Base-by-base conservation (phyloP, 2,888 invertebrate genomes). In the Cephus pulcher region DNA sequence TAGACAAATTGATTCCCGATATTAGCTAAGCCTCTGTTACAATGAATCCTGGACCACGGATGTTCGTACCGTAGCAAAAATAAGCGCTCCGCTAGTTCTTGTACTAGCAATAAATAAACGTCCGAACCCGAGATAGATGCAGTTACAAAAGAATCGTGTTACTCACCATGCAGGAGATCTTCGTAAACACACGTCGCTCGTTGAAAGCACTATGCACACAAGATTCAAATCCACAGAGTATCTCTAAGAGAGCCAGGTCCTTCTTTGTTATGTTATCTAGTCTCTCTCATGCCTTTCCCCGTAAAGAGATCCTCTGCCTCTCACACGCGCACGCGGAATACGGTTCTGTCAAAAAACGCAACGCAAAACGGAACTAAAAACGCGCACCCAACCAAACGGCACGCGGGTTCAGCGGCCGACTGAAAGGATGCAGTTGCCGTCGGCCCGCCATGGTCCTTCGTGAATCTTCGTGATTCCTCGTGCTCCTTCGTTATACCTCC, bases 331-430 rank as follows among this genome's bases (percentile, higher is more conserved):
- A 71, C 71, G 71, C 71, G 71, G 71, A 12, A 71, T 33, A 34
- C 71, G 71, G 71, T 71, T 32, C 71, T 71, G 71, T 71, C 71
- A 71, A 71, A 71, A 71, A 71, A 71, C 32, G 71, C 1, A 71
- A 33, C 75, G 75, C 23, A 75, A 37, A 56, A 35, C 30, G 23
- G 12, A 75, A 75, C 68, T 32, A 33, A 76, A 76, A 69, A 37
- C 76, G 15, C 69, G 56, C 73, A 81, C 68, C 77, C 82, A 79
- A 87, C 83, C 83, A 84, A 83, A 88, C 88, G 84, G 88, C 90
- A 86, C 90, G 90, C 91, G 91, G 89, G 91, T 91, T 91, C 91
- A 91, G 90, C 91, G 91, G 90, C 91, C 91, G 91, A 90, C 90
- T 90, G 89, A 89, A 89, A 91, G 90, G 90, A 91, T 91, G 90